Evolutionary conservation across 2,113 vertebrate genomes (phyloP), one percentile per base, ranked within the genome.

Genomic region (Psophia crepitans): DNA sequence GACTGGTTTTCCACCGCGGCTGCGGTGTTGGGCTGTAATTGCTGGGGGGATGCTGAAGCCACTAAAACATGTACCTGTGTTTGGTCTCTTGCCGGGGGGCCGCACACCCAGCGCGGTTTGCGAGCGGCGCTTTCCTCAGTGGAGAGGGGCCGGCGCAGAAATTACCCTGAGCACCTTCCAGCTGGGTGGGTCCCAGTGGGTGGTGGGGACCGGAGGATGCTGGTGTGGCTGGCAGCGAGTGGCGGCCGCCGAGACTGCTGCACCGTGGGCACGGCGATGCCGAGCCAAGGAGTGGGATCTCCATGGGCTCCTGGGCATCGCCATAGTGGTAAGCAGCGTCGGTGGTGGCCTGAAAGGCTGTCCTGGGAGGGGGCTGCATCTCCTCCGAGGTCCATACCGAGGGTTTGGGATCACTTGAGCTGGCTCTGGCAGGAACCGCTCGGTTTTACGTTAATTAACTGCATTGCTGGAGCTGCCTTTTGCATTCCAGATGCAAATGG

Each of bases 281-380:
- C 11, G 41, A 32, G 61, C 27, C 0, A 1, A 30, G 75, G 30
- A 14, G 3, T 4, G 57, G 49, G 63, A 37, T 35, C 73, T 43
- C 21, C 23, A 8, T 0, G n/a, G 78, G 65, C 28, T 41, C 35
- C 35, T 0, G 6, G 60, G 28, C 33, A 27, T 14, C 0, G 1
- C 43, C 1, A 1, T 0, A 15, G n/a, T 9, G 3, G 23, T 24
- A 30, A 63, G 10, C 19, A 49, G 35, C 60, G 2, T 0, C 2
- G 3, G 28, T 30, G 22, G 23, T 4, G 76, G 32, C 23, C 46
- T 3, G 51, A 10, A 12, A 48, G 41, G 41, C 41, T 37, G 33
- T 9, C 26, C 66, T 18, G 61, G 51, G 27, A 0, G 12, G 65
- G 12, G 65, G 19, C 22, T 78, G 57, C 33, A 4, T 22, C 61